phyloP scores from a whole-genome alignment of 2,888 invertebrate species.

The Rapana venosa region DNA sequence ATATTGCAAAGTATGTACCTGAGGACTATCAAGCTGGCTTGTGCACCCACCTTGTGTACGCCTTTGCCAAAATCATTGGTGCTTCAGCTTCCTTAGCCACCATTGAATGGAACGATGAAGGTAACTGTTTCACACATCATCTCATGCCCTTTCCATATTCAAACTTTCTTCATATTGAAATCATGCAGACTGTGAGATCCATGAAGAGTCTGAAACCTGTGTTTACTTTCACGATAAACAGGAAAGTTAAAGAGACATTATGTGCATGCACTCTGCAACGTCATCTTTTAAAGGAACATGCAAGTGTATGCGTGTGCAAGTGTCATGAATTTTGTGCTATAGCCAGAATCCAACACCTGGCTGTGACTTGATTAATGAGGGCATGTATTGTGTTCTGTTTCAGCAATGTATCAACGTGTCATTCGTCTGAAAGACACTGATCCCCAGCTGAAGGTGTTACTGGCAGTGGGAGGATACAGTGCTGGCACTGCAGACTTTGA shows the following conservation, averaged over 20 bases:
- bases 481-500: conserved; percentile 15
- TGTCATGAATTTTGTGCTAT: too few relatives aligned
- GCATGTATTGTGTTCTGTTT: neutral
- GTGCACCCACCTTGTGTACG: conserved; percentile 39
- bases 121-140: neutral
- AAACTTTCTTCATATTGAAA: neutral
- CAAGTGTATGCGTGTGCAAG: too few relatives aligned
- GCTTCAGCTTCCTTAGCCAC: neutral
- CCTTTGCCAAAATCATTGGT: conserved; percentile 25
- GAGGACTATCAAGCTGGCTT: conserved; percentile 20
- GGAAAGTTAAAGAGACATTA: neutral
- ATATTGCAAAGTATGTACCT: neutral
- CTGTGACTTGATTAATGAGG: too few relatives aligned
- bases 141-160: neutral
- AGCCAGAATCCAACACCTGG: too few relatives aligned
- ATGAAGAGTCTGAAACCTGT: neutral
- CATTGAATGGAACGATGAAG: conserved; percentile 23
- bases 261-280: too few relatives aligned
- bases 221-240: neutral
- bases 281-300: too few relatives aligned
- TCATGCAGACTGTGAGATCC: too few relatives aligned
- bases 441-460: conserved; percentile 22
- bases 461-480: conserved; percentile 80
- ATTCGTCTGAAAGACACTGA: neutral
- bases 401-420: neutral